These are phyloP conservation scores for Orchesella flavescens DNA, from an alignment of 2,888 invertebrate species.

Conservation along the genomic window DNA sequence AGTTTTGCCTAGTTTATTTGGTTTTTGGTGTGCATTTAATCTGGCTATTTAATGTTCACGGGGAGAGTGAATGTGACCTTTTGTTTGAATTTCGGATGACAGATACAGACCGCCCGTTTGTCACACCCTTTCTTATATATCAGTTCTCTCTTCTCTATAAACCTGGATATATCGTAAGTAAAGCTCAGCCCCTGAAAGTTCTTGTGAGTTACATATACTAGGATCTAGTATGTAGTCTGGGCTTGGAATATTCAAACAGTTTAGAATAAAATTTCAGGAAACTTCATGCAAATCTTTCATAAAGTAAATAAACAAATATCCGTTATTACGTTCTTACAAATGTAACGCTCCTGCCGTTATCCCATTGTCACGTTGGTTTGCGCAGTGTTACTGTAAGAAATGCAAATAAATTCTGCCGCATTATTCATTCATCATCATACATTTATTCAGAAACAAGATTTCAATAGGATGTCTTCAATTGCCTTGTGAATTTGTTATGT, in stretches of 20 bases:
- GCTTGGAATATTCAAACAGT: too few species aligned
- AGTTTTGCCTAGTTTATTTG: conserved; percentile 2
- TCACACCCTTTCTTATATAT: conserved; percentile 30
- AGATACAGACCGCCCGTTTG: conserved; percentile 36
- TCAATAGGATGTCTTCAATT: not conserved
- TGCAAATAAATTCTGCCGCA: not conserved
- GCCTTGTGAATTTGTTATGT: too few species aligned
- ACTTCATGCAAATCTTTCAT: conserved; percentile 1
- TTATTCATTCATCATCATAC: not conserved
- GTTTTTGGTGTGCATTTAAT: conserved; percentile 11
- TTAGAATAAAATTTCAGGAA: not conserved
- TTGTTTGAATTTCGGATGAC: conserved; percentile 47
- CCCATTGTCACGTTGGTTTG: not conserved
- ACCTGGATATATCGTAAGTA: too few species aligned
- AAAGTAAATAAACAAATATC: conserved; percentile 12
- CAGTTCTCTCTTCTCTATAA: too few species aligned
- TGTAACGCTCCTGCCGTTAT: not conserved
- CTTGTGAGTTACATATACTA: too few species aligned
- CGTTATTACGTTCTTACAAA: conserved; percentile 1
- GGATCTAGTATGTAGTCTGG: too few species aligned
- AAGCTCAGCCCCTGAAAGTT: too few species aligned
- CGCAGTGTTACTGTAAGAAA: not conserved
- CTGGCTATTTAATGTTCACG: conserved; percentile 19
- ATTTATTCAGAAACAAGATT: not conserved
- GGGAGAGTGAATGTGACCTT: not conserved